Base-by-base conservation (phyloP, 2,797 vertebrate species). In the Tamandua tetradactyla region DNA sequence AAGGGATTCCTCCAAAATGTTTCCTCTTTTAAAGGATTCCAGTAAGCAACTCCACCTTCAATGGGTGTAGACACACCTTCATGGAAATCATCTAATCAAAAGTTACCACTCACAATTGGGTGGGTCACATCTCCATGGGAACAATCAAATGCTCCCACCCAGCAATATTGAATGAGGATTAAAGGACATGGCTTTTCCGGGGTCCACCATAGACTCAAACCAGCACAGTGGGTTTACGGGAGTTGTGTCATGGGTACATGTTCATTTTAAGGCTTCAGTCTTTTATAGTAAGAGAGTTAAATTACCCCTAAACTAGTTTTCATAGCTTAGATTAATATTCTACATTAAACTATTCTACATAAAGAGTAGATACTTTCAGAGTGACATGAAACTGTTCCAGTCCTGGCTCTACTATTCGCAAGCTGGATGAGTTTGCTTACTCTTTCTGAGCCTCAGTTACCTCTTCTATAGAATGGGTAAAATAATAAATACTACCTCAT, bases 311-410 rank as follows among this genome's bases (percentile, higher is more conserved):
- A 74, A 64, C 30, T 52, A 20, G 12, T 62, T 86, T 83, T 69
- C 12, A 59, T 87, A 47, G 11, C 59, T 84, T 80, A 37, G 15
- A 89, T 93, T 89, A 91, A 8, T 76, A 84, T 81, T 89, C 61
- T 47, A 15, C 74, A 44, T 88, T 37, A 52, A 20, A 80, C 74
- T 84, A 35, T 44, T 6, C 44, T 6, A 6, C 44, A 44, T 44
- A 44, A 87, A 72, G 14, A 89, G 44, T 40, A 87, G 61, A 93
- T 42, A 69, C 79, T 86, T 94, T 68, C 25, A 78, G 66, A 92
- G 32, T 80, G n/a, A 55, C 8, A 52, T 61, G n/a, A 90, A 95
- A 80, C 7, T 61, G 23, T 68, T 62, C 71, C 25, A 87, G 20
- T 82, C 47, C 35, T 83, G 42, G 27, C 22, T 74, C 14, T 49